Evolutionary conservation across 2,797 vertebrate genomes (phyloP).

Genomic region (Borostomias antarcticus): DNA sequence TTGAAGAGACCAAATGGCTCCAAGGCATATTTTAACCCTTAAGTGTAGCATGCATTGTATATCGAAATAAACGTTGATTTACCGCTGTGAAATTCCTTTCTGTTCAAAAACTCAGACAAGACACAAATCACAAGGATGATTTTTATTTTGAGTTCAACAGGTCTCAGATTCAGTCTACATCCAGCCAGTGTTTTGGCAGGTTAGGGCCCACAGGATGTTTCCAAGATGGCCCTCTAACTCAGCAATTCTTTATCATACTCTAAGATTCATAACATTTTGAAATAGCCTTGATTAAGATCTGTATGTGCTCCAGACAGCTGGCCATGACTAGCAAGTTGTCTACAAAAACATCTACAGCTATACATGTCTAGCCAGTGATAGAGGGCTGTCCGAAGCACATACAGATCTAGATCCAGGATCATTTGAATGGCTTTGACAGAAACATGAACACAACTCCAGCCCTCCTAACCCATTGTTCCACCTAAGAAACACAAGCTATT

Average conservation of each 20-base stretch:
- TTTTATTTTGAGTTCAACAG: slow-evolving; percentile 55
- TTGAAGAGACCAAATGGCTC: too few relatives aligned
- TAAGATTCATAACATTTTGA: slow-evolving; percentile 1
- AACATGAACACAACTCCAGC: slow-evolving; percentile 52
- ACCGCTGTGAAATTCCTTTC: too few relatives aligned
- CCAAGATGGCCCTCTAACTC: background rate
- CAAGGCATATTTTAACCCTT: too few relatives aligned
- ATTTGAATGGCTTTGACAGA: slow-evolving; percentile 43
- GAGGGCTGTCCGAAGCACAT: background rate
- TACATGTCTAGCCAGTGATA: background rate
- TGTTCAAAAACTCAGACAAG: slow-evolving; percentile 45
- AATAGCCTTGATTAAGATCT: slow-evolving; percentile 24
- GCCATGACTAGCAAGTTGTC: background rate
- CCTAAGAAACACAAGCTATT: slow-evolving; percentile 33
- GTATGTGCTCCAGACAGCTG: background rate
- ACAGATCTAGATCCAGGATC: background rate
- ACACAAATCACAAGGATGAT: slow-evolving; percentile 62
- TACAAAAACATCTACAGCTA: background rate
- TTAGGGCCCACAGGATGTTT: slow-evolving; percentile 18
- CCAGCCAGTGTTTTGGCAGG: slow-evolving; percentile 42
- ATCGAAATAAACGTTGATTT: slow-evolving; percentile 3
- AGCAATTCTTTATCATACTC: background rate
- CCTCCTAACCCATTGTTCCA: slow-evolving; percentile 22
- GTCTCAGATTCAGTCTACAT: slow-evolving; percentile 44
- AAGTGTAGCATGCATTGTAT: too few relatives aligned